Conservation (phyloP, 2,888 invertebrate species). For the Alitta virens region DNA sequence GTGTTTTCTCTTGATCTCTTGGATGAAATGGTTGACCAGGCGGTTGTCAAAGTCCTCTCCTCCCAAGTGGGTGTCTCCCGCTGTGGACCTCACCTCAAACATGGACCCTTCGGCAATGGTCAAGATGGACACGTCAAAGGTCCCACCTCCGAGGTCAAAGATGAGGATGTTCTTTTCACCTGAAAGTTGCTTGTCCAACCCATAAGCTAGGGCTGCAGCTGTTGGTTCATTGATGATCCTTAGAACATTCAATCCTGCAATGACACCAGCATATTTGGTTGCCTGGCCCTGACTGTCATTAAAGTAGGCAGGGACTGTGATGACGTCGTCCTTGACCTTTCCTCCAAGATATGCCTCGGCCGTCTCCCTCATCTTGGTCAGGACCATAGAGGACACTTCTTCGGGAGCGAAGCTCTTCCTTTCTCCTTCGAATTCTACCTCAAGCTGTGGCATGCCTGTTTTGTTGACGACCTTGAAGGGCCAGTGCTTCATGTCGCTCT, state of each 20-base stretch:
- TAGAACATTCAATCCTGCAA: constrained; percentile 81
- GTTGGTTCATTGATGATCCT: constrained; percentile 80
- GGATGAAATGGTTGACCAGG: constrained; percentile 54
- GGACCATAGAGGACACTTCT: constrained; percentile 87
- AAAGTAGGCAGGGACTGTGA: constrained; percentile 57
- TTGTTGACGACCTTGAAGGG: constrained; percentile 62
- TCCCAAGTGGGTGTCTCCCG: constrained; percentile 90
- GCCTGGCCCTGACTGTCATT: constrained; percentile 57
- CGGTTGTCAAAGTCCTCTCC: constrained; percentile 71
- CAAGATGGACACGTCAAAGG: constrained; percentile 91
- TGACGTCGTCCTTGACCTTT: constrained; percentile 39
- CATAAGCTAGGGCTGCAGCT: constrained; percentile 61
- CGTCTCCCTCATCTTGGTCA: constrained; percentile 80
- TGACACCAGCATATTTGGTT: constrained; percentile 87
- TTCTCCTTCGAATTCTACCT: constrained; percentile 74
- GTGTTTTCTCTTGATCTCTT: constrained; percentile 56
- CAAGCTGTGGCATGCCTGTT: constrained; percentile 37
- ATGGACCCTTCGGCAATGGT: constrained; percentile 84
- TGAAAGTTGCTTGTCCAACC: constrained; percentile 59
- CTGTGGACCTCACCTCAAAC: constrained; percentile 91
- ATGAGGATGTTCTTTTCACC: constrained; percentile 63
- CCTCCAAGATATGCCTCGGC: constrained; percentile 63
- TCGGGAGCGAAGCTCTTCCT: constrained; percentile 83
- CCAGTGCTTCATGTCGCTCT: constrained; percentile 79
- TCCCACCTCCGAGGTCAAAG: constrained; percentile 77